Percentiles rank a stretch among this genome's conserved stretches.
phyloP scores from a whole-genome alignment of 2,113 vertebrate genomes.

The Chaenogobius annularis region DNA sequence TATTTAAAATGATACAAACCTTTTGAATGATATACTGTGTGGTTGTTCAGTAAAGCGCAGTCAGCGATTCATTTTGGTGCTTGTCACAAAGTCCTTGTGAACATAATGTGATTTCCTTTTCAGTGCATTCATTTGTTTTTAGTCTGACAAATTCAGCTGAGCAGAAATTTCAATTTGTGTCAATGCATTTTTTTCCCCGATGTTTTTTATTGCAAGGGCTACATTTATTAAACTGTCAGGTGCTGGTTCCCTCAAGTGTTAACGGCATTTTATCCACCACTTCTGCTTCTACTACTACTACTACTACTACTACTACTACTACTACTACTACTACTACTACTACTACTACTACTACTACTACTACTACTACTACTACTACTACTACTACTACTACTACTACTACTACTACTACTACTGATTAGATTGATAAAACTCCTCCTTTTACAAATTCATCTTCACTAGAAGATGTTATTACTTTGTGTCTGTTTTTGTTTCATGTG shows the following conservation, averaged over 20 bases:
- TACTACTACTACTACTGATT: too few species aligned
- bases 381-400: neutral
- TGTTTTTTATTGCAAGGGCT: conserved; percentile 39
- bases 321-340: neutral
- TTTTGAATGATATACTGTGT: neutral
- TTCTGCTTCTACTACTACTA: neutral
- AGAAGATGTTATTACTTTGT: too few species aligned
- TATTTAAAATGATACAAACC: neutral
- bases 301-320: neutral
- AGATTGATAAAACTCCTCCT: too few species aligned
- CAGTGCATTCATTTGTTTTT: conserved; percentile 10
- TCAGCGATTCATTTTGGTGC: conserved; percentile 60
- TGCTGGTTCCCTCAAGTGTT: conserved; percentile 21
- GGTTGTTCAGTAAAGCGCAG: conserved; percentile 35
- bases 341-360: neutral
- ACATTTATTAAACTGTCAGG: conserved; percentile 14
- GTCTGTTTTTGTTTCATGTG: too few species aligned
- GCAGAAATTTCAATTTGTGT: conserved; percentile 63
- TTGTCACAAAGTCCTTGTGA: conserved; percentile 58
- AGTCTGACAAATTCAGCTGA: conserved; percentile 15
- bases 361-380: neutral
- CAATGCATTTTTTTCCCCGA: conserved; percentile 54
- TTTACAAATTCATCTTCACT: too few species aligned
- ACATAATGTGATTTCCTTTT: conserved; percentile 58
- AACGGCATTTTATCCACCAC: neutral